phyloP scores from a whole-genome alignment of 92 coral and sea anemone species.

The Siderastrea siderea region DNA sequence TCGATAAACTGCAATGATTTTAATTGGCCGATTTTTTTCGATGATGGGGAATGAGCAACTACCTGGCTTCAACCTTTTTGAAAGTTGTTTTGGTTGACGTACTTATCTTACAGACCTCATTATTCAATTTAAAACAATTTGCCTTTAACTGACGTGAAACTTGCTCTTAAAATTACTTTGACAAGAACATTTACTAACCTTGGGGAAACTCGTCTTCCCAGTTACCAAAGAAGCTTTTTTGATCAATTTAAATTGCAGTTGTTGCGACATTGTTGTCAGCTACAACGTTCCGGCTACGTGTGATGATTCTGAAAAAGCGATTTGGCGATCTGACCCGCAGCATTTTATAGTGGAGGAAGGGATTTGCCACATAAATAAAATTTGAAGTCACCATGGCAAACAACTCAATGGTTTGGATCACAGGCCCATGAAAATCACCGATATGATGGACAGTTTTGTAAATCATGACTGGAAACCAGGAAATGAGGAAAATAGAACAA shows the following conservation, averaged over 20 bases:
- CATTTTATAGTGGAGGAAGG: conserved; percentile 7
- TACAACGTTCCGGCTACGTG: not conserved
- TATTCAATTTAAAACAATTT: no score
- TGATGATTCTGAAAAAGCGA: not conserved
- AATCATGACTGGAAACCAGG: conserved; percentile 7
- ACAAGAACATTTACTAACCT: no score
- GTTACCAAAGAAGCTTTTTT: no score
- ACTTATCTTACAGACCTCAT: no score
- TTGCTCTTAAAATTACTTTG: no score
- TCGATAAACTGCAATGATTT: no score
- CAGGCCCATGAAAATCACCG: not conserved
- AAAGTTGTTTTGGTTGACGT: no score
- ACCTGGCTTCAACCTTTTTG: no score
- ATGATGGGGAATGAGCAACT: no score
- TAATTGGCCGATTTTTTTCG: no score
- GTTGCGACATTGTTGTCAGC: not conserved
- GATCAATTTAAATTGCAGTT: not conserved
- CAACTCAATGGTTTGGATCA: not conserved
- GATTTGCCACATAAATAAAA: conserved; percentile 4
- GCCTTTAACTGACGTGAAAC: no score
- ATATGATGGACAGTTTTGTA: not conserved
- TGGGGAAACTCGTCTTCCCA: no score
- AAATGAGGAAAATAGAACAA: not conserved
- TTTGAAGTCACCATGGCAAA: conserved; percentile 2
- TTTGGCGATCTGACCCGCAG: not conserved